phyloP scores from a whole-genome alignment of 2,113 vertebrate genomes.

The Bos taurus region DNA sequence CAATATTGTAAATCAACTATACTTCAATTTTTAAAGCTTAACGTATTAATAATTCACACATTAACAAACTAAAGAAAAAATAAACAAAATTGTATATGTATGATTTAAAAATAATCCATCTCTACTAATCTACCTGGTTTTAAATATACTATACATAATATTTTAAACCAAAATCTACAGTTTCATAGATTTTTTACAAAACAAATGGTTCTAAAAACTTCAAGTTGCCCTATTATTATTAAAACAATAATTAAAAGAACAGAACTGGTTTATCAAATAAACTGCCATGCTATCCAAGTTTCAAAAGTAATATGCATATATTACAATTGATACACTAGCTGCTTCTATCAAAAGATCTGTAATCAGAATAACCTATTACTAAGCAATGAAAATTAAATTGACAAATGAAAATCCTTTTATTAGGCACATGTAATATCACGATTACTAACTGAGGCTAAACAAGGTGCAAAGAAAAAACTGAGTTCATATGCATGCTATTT shows the following conservation, averaged over 20 bases:
- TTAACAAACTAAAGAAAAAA: too few relatives aligned
- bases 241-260: background rate
- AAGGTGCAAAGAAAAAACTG: background rate
- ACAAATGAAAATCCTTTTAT: background rate
- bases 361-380: background rate
- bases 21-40: too few relatives aligned
- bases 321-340: background rate
- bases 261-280: slow-evolving; percentile 9
- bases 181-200: background rate
- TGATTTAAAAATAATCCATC: slow-evolving; percentile 2
- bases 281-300: background rate
- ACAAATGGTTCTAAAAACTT: slow-evolving; percentile 15
- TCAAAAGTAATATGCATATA: background rate
- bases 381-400: background rate
- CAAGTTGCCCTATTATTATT: background rate
- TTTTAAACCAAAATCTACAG: background rate
- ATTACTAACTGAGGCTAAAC: background rate
- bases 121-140: background rate
- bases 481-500: background rate
- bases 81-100: background rate
- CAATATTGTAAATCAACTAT: too few relatives aligned
- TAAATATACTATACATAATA: background rate
- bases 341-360: background rate
- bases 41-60: too few relatives aligned
- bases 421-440: background rate